phyloP scores from a whole-genome alignment of 2,113 vertebrate species.

The Engraulis encrasicolus region DNA sequence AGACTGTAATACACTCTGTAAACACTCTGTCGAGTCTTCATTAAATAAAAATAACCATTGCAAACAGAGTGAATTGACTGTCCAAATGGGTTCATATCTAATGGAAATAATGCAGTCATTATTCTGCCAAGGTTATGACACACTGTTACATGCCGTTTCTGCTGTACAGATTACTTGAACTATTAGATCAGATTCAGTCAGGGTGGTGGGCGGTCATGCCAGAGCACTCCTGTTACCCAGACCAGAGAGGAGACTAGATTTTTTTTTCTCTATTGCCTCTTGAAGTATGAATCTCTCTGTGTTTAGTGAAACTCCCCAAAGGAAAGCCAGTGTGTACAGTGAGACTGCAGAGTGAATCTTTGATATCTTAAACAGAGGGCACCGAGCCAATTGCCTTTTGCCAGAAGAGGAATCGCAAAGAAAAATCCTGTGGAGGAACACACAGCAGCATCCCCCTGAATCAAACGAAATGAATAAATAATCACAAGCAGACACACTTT shows the following conservation, averaged over 20 bases:
- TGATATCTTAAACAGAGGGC: conserved; percentile 81
- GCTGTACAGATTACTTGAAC: background rate
- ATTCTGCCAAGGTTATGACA: background rate
- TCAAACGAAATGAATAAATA: conserved; percentile 83
- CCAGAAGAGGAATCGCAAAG: conserved; percentile 67
- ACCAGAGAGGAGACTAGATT: conserved; percentile 62
- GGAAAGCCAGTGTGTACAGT: conserved; percentile 66
- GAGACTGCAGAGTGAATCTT: conserved; percentile 74
- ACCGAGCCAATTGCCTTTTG: conserved; percentile 68
- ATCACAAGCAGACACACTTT: conserved; percentile 76
- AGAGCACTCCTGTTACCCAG: conserved; percentile 54
- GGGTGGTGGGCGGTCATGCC: conserved; percentile 51
- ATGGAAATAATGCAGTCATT: background rate
- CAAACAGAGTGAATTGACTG: background rate
- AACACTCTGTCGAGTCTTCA: background rate
- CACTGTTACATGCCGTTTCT: background rate
- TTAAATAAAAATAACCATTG: background rate
- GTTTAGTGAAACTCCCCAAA: conserved; percentile 75
- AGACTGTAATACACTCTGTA: background rate
- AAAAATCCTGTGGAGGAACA: conserved; percentile 75
- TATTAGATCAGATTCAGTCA: conserved; percentile 58
- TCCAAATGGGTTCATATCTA: background rate
- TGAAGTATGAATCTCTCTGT: conserved; percentile 64
- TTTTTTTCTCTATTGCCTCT: conserved; percentile 39
- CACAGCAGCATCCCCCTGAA: conserved; percentile 67